Evolutionary conservation across 2,113 vertebrate species (phyloP).

Genomic region (Sclerurus mexicanus): DNA sequence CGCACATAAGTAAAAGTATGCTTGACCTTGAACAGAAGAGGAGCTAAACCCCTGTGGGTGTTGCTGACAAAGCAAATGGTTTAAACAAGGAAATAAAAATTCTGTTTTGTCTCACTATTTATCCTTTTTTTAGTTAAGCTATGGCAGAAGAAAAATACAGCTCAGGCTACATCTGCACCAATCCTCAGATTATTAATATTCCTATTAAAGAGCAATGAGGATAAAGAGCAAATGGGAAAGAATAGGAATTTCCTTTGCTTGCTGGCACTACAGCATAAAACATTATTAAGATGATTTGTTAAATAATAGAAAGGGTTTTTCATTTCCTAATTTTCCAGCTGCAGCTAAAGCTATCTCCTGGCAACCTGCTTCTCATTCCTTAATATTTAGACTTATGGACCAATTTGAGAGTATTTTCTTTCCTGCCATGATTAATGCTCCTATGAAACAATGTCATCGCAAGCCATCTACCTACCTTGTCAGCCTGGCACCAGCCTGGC

Average conservation of each 20-base stretch:
- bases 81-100: neutral
- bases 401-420: conserved; percentile 86
- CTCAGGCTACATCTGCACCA: neutral
- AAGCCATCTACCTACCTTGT: conserved; percentile 84
- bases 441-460: conserved; percentile 82
- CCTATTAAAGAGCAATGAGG: conserved; percentile 24
- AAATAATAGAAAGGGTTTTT: conserved; percentile 79
- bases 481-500: conserved; percentile 77
- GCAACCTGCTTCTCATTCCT: conserved; percentile 67
- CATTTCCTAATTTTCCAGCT: conserved; percentile 71
- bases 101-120: neutral
- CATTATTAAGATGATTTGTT: conserved; percentile 75
- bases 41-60: neutral
- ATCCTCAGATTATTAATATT: conserved; percentile 19
- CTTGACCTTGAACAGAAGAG: neutral
- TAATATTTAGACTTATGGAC: conserved; percentile 89
- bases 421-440: conserved; percentile 89
- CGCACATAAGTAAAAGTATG: neutral
- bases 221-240: conserved; percentile 16
- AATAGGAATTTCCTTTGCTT: conserved; percentile 9
- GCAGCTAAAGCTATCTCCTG: conserved; percentile 60
- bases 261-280: conserved; percentile 22
- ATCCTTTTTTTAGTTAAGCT: neutral
- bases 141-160: neutral
- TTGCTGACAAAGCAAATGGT: neutral